Conservation (phyloP, 2,113 vertebrate genomes). For the Strix uralensis region DNA sequence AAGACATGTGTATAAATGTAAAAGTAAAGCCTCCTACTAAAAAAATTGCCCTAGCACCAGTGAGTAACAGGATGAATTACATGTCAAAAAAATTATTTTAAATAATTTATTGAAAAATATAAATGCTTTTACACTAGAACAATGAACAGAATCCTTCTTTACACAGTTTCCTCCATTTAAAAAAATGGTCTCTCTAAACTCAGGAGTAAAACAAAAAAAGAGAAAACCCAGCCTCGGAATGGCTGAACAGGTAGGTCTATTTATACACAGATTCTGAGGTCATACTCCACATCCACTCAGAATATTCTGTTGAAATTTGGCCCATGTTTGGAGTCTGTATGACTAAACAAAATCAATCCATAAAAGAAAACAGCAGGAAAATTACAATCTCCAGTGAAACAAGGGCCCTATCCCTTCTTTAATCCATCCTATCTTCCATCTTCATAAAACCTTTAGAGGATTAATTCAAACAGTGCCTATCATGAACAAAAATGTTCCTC, state of each 20-base stretch:
- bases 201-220: not conserved
- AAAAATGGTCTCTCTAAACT: not conserved
- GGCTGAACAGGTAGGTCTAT: not conserved
- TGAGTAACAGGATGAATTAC: not conserved
- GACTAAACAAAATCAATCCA: not conserved
- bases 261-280: not conserved
- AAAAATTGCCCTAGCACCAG: not conserved
- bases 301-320: not conserved
- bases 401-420: not conserved
- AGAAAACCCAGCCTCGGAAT: rapidly evolving
- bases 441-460: not conserved
- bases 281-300: not conserved
- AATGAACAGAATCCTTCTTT: not conserved
- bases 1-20: not conserved
- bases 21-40: not conserved
- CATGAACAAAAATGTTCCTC: not conserved
- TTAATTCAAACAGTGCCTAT: not conserved
- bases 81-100: not conserved
- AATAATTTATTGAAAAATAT: not conserved
- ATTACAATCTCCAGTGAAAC: not conserved
- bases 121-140: not conserved
- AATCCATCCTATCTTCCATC: not conserved
- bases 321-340: not conserved
- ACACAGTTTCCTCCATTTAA: not conserved
- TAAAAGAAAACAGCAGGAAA: not conserved